Conservation (phyloP, 1,140 invertebrate genomes). For the Phymastichus coffea region DNA sequence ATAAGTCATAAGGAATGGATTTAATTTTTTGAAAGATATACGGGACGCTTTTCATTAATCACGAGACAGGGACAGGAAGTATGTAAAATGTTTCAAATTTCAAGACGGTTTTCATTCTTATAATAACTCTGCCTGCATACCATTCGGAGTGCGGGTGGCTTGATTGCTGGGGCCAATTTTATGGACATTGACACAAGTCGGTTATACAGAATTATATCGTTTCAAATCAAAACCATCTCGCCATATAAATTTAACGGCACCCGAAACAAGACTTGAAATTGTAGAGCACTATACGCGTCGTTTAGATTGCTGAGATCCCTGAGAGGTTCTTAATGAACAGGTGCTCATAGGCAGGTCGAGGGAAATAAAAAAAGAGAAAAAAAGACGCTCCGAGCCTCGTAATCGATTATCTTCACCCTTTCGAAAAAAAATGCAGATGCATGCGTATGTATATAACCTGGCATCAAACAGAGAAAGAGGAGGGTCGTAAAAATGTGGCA, state of each 20-base stretch:
- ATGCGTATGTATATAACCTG: neutral
- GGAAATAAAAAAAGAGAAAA: neutral
- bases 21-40: too few relatives aligned
- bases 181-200: too few relatives aligned
- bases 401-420: conserved; percentile 52
- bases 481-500: conserved; percentile 19
- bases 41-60: neutral
- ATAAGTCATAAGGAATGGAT: too few relatives aligned
- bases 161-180: conserved; percentile 49
- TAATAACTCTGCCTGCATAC: conserved; percentile 51
- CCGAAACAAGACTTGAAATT: too few relatives aligned
- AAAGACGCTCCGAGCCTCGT: neutral
- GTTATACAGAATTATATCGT: too few relatives aligned
- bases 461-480: neutral
- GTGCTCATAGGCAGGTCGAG: neutral
- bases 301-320: too few relatives aligned
- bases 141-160: conserved; percentile 55
- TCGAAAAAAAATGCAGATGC: conserved; percentile 42
- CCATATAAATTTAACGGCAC: too few relatives aligned
- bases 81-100: neutral
- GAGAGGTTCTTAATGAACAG: too few relatives aligned
- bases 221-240: too few relatives aligned
- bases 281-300: too few relatives aligned
- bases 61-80: neutral
- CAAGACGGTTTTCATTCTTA: neutral